Percentiles rank a stretch among this genome's conserved stretches.
Conservation (phyloP, 1,140 invertebrate species). For the Pygmarrhopalites habei region DNA sequence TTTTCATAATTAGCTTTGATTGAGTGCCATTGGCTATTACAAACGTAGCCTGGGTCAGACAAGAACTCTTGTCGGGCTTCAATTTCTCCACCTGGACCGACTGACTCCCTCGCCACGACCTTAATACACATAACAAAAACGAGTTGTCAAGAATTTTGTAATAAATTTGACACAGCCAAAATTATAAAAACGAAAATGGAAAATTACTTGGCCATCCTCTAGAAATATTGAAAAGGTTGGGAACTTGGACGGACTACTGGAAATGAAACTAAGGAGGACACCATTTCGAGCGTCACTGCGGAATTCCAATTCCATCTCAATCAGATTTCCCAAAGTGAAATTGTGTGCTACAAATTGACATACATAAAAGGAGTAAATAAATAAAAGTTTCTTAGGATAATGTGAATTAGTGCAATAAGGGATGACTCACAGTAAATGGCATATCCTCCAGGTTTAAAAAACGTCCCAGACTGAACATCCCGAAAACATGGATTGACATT, state of each 20-base stretch:
- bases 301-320: constrained; percentile 74
- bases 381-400: too few species aligned
- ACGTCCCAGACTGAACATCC: constrained; percentile 73
- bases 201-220: constrained; percentile 62
- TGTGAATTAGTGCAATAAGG: too few species aligned
- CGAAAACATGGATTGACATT: constrained; percentile 80
- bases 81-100: constrained; percentile 7
- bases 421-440: constrained; percentile 72
- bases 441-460: constrained; percentile 74
- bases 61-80: constrained; percentile 20
- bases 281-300: constrained; percentile 72
- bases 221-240: constrained; percentile 69
- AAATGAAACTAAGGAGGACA: constrained; percentile 59
- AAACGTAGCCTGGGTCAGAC: constrained; percentile 46
- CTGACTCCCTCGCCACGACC: constrained; percentile 31
- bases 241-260: constrained; percentile 44
- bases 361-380: too few species aligned
- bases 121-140: too few species aligned
- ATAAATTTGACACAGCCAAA: too few species aligned
- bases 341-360: constrained; percentile 60
- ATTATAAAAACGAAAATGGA: too few species aligned
- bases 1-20: constrained; percentile 65
- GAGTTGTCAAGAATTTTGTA: too few species aligned
- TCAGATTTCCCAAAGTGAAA: constrained; percentile 58
- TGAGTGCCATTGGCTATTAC: constrained; percentile 81